Percentiles rank a stretch among this genome's conserved stretches.
Conservation (phyloP, 2,113 vertebrate genomes). For the Myiagra hebetior region DNA sequence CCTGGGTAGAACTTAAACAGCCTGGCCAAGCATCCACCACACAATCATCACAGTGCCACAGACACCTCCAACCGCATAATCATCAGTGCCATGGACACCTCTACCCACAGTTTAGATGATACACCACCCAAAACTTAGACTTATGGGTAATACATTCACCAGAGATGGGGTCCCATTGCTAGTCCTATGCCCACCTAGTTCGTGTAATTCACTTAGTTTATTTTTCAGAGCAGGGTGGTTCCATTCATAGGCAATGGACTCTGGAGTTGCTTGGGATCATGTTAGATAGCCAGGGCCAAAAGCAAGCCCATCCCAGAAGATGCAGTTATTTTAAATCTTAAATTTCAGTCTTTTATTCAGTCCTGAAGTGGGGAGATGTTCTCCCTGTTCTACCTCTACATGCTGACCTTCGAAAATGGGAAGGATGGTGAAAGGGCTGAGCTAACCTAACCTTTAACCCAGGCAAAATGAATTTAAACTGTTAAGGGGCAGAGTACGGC, state of each 20-base stretch:
- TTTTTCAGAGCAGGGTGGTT: background rate
- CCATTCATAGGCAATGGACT: background rate
- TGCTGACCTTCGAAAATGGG: rapidly evolving
- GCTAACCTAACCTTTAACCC: background rate
- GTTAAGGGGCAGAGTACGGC: background rate
- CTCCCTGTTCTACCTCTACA: background rate
- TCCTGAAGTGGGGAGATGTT: background rate
- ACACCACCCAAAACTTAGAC: background rate
- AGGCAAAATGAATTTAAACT: background rate
- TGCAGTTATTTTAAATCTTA: background rate
- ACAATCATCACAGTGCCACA: rapidly evolving
- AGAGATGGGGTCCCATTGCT: background rate
- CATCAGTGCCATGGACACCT: rapidly evolving
- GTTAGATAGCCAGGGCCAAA: background rate
- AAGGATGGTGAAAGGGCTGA: background rate
- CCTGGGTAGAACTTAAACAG: background rate
- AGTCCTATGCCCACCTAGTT: background rate
- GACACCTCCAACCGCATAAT: background rate
- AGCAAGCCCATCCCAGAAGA: background rate
- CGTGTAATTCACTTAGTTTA: background rate
- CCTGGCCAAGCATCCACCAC: background rate
- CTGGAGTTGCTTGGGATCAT: background rate
- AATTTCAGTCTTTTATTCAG: background rate
- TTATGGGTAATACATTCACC: background rate
- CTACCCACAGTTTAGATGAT: background rate